Base-by-base conservation (phyloP, 53 echinoderm and acorn worm species). In the Henricia sp. region DNA sequence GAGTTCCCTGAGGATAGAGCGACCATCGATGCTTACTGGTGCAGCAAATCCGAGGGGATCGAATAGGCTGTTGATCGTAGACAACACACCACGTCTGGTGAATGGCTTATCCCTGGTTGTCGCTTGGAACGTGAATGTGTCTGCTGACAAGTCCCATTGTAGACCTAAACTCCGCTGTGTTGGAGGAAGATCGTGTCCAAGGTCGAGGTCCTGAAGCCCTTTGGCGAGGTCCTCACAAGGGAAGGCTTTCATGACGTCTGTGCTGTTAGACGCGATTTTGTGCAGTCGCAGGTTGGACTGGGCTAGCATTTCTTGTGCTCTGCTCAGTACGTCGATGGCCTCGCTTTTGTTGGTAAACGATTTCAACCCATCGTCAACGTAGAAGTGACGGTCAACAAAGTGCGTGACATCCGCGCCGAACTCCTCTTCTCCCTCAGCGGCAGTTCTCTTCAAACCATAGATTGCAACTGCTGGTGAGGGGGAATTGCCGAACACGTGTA, bases 191-290 rank as follows among this genome's bases (percentile, higher is more conserved):
- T 71, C 72, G 14, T 60, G 55, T 46, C 59, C 70, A 4, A 89
- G 74, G 60, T 89, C 66, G 0, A 89, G 54, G 33, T 64, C 16
- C 68, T 89, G 58, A 19, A 89, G 52, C 21, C 55, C 84, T 63
- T 53, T 89, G 24, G 89, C 89, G 51, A 74, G 84, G 58, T 89
- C 75, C 21, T 64, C 39, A 19, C 25, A 35, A 17, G 76, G 66
- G 19, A 90, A 77, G n/a, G 63, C 50, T 44, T 42, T 58, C 85
- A 85, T 85, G 24, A 93, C 90, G 32, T 65, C 71, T 46, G 71
- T 16, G 53, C 52, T 68, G 70, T 93, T 90, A 26, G 88, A 91
- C 41, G 87, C 70, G 25, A 91, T 88, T 50, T 93, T 93, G 85
- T 91, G 90, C 11, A 90, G 88, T 0, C 82, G 68, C n/a, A 91